A percentile compares a stretch with the other conserved stretches of the same genome.
Evolutionary conservation across 1,140 invertebrate genomes (phyloP).

Genomic region (Zelostemma sp.): DNA sequence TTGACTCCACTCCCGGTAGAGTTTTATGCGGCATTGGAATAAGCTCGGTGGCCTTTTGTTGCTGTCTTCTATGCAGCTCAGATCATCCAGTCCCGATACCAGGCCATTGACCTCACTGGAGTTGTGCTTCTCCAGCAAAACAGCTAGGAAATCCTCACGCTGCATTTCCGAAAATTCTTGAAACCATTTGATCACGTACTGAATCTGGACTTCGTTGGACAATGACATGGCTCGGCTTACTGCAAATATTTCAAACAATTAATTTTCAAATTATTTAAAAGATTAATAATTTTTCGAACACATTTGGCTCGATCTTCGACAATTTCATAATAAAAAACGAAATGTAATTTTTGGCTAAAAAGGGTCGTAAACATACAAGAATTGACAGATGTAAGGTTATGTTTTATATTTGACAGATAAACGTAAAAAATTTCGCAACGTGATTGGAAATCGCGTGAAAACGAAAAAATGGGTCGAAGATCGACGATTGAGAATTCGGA

Average conservation of each 20-base stretch:
- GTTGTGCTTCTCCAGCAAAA: slow-evolving; percentile 79
- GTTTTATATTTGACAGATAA: slow-evolving; percentile 11
- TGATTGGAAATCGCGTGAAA: not conserved
- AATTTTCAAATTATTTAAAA: not conserved
- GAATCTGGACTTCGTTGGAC: slow-evolving; percentile 78
- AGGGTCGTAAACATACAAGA: too few species aligned
- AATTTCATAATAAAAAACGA: too few species aligned
- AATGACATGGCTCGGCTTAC: slow-evolving; percentile 62
- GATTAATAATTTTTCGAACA: too few species aligned
- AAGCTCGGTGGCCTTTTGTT: slow-evolving; percentile 81
- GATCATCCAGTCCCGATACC: slow-evolving; percentile 76
- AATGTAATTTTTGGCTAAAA: too few species aligned
- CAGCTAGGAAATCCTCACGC: slow-evolving; percentile 83
- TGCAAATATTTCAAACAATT: slow-evolving; percentile 18
- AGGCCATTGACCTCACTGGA: slow-evolving; percentile 78
- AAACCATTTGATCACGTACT: slow-evolving; percentile 89
- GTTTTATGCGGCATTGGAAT: slow-evolving; percentile 89
- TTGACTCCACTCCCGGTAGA: slow-evolving; percentile 88
- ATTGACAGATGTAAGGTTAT: not conserved
- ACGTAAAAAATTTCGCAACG: not conserved
- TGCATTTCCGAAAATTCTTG: slow-evolving; percentile 90
- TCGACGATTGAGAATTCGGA: not conserved
- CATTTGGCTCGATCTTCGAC: too few species aligned
- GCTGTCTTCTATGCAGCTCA: slow-evolving; percentile 74
- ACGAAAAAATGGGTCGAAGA: not conserved